Evolutionary conservation across 2,888 invertebrate genomes (phyloP), one percentile per base, ranked within the genome.

Genomic region (Palloptera scutellata): DNA sequence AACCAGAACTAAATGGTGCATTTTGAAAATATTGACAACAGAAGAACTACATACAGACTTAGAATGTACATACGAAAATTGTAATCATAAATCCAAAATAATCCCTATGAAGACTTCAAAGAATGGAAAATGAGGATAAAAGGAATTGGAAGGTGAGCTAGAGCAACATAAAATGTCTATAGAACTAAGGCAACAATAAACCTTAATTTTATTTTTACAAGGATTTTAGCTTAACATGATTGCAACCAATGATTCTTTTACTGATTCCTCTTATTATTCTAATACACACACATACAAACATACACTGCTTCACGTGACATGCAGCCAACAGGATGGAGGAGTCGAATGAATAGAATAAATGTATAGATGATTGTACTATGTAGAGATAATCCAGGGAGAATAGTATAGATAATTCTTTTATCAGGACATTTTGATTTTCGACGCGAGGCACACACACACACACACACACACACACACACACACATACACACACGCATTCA

Each of bases 331-430:
- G 12, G 11, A 45, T 45, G 17, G 40, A 4, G 45, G 15, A 13
- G 1, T 15, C 13, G 54, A n/a, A 54, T 42, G 4, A 41, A n/a
- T 10, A 5, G 12, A n/a, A 64, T 42, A 12, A 12, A 52, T 42
- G 43, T 12, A 30, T 45, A 11, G 53, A 30, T 41, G 48, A 20
- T n/a, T 40, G 15, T 30, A 30, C 48, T 54, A 60, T 40, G 55
- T 30, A 45, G 12, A 52, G 69, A 69, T 66, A 64, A 69, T 63
- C 60, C 66, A 66, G 52, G 60, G 59, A 53, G 60, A 63, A 54
- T 63, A 57, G 30, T 30, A 67, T 48, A 70, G 63, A 65, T 70
- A 67, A 67, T 67, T 68, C 64, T 41, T 60, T 66, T 63, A 69
- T 69, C 59, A 45, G 66, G 55, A 63, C 53, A 63, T 60, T 69